Evolutionary conservation across 1,140 invertebrate species (phyloP).

Genomic region (Platyura marginata): DNA sequence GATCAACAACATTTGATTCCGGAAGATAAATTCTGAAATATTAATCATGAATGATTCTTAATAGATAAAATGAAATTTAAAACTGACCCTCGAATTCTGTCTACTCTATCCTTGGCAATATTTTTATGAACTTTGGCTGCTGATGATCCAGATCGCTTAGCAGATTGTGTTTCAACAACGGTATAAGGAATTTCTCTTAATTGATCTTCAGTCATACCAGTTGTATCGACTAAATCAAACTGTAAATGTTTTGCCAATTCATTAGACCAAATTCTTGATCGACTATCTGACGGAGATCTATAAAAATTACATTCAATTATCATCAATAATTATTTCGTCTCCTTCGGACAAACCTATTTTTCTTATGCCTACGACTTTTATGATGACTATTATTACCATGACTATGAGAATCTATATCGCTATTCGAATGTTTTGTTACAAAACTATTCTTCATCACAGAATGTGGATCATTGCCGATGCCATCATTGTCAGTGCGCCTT

Average conservation of each 20-base stretch:
- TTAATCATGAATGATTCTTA: too few species aligned
- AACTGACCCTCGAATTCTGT: conserved; percentile 17
- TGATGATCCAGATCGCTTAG: conserved; percentile 17
- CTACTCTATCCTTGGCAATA: conserved; percentile 6
- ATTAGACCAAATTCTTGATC: conserved; percentile 38
- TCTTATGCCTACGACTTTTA: conserved; percentile 36
- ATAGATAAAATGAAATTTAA: too few species aligned
- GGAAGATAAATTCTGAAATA: conserved; percentile 1
- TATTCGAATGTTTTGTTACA: conserved; percentile 26
- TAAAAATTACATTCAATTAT: neutral
- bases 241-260: conserved; percentile 71
- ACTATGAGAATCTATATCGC: conserved; percentile 30
- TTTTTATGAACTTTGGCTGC: conserved; percentile 24
- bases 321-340: neutral
- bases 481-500: conserved; percentile 38
- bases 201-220: conserved; percentile 74
- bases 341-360: conserved; percentile 32
- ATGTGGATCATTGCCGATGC: conserved; percentile 36
- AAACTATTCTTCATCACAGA: conserved; percentile 36
- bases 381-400: conserved; percentile 19
- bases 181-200: conserved; percentile 83
- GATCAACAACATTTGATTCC: neutral
- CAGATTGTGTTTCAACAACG: conserved; percentile 50
- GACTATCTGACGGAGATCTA: conserved; percentile 40
- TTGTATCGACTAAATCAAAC: conserved; percentile 74